Base-by-base conservation (phyloP, 2,113 vertebrate genomes). In the Shinisaurus crocodilurus region DNA sequence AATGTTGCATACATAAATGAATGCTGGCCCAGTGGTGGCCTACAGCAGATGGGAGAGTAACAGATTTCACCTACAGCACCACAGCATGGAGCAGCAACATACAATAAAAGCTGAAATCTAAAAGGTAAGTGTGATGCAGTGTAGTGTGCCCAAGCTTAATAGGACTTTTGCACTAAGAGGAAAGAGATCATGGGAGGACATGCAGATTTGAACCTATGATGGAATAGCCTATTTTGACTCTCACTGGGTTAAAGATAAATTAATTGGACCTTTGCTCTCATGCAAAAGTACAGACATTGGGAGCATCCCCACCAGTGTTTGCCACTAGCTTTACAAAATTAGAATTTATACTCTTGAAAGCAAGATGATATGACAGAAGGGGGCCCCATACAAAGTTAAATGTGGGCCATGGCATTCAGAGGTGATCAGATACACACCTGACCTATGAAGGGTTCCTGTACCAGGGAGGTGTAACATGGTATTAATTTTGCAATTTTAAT, bases 21-120 rank as follows among this genome's bases (percentile, higher is more conserved):
- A 67, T 16, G 85, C 85, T 70, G 88, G 79, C 92, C 74, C 92
- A 90, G 67, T 32, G 63, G 92, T 86, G 87, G 91, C 65, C 93
- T 93, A 27, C 57, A 92, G 81, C 94, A 95, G 94, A 94, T 92
- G 94, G 93, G 60, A 93, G 20, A 54, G 88, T 82, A 94, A 90
- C 86, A 96, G 86, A 93, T 89, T 92, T 90, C 74, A 92, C 77
- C 88, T 63, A 89, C 67, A 90, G 15, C 48, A 54, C 85, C 91
- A 90, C 86, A 94, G 90, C 65, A 77, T 65, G 75, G 92, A 95
- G 90, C 1, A 15, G 6, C 5, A 82, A 43, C 92, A n/a, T n/a
- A 54, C 72, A 86, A 67, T 27, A 86, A 6, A 43, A 6, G 86
- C 82, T 89, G 88, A 93, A 93, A 92, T 85, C 60, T 77, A 67